phyloP scores from a whole-genome alignment of 2,888 invertebrate genomes.

The Pachydiplax longipennis region DNA sequence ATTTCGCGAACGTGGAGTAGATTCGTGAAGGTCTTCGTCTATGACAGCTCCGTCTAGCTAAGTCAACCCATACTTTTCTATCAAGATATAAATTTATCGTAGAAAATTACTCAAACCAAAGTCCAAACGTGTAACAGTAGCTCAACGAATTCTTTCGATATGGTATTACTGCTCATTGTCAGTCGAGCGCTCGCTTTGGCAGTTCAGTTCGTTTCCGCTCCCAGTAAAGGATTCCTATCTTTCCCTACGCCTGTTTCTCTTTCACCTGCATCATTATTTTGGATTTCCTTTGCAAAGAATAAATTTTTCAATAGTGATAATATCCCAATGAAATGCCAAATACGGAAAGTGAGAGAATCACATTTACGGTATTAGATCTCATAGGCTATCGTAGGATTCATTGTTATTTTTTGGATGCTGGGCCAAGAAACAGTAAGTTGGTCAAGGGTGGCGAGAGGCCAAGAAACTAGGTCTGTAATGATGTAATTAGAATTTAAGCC shows the following conservation, averaged over 20 bases:
- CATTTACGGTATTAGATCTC: not conserved
- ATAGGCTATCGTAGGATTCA: too few relatives aligned
- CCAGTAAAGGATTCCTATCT: not conserved
- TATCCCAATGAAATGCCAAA: not conserved
- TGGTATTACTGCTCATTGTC: too few relatives aligned
- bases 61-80: too few relatives aligned
- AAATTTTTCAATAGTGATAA: not conserved
- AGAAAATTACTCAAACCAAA: too few relatives aligned
- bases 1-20: not conserved
- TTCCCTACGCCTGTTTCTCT: not conserved
- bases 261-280: not conserved
- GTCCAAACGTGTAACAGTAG: too few relatives aligned
- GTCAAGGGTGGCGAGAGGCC: not conserved
- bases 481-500: not conserved
- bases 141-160: too few relatives aligned
- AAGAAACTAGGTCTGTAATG: not conserved
- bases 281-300: not conserved
- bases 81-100: too few relatives aligned
- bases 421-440: not conserved
- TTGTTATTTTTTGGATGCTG: too few relatives aligned
- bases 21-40: not conserved
- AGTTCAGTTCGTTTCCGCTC: not conserved
- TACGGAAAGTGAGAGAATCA: not conserved
- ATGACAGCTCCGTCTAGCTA: too few relatives aligned
- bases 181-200: not conserved